Base-by-base conservation (phyloP, 2,888 invertebrate species). In the Ectemnius cavifrons region DNA sequence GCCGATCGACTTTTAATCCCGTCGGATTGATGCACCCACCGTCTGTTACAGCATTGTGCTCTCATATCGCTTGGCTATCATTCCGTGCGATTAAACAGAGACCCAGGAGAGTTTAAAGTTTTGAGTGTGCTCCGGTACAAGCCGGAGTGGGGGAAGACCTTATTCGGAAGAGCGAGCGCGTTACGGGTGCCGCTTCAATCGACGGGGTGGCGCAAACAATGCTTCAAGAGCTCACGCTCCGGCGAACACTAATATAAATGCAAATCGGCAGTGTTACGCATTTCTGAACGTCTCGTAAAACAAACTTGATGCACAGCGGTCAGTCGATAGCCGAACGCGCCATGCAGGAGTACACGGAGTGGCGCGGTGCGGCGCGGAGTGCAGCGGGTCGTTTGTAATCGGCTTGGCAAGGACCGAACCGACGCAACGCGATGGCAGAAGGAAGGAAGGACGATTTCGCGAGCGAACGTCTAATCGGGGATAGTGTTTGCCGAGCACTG, bases 221-320 rank as follows among this genome's bases (percentile, higher is more conserved):
- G 71, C 82, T 81, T 74, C 81, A 79, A 79, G 80, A 79, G 8
- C 75, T 75, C 82, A 82, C 85, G 85, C 83, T 84, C 77, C 85
- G 82, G 74, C 77, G 83, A 81, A 81, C 84, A 80, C 87, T 88
- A 88, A 88, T 88, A 88, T 88, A 88, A 87, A 88, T 88, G 88
- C 86, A 88, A 88, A 88, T 88, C 84, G 78, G 60, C 75, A 37
- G 1, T 72, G 80, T 80, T 75, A 79, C 71, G 73, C 77, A 74
- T 72, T 79, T 81, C 71, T 78, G 80, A 79, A 72, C 75, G 79
- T 82, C 79, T 75, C 73, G 82, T 80, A 82, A 82, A 82, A 80
- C 82, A 82, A 82, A 82, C 77, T 71, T 68, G 71, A 57, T 63
- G 64, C 67, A 67, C 37, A 37, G 71, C 67, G 81, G 75, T 80